phyloP scores from a whole-genome alignment of 2,113 vertebrate genomes.

The Colius striatus region DNA sequence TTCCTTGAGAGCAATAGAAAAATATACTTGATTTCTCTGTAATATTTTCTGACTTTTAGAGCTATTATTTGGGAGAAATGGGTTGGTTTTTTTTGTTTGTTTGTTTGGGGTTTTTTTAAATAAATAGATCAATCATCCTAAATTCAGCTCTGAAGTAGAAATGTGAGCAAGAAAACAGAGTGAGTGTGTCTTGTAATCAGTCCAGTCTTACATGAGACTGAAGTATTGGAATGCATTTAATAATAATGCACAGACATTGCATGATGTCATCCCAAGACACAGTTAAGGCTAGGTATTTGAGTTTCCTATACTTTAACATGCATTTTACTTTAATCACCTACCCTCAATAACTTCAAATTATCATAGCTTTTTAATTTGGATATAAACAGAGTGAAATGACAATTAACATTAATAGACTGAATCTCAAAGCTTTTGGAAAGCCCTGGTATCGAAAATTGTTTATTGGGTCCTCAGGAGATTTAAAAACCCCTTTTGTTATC shows the following conservation, averaged over 20 bases:
- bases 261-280: not conserved
- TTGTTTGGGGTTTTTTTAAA: not conserved
- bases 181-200: not conserved
- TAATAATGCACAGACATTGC: not conserved
- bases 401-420: not conserved
- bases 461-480: not conserved
- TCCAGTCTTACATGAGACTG: not conserved
- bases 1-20: not conserved
- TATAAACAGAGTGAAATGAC: not conserved
- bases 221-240: not conserved
- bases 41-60: not conserved
- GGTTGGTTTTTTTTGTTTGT: not conserved
- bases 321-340: not conserved
- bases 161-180: not conserved
- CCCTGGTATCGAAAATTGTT: not conserved
- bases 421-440: not conserved
- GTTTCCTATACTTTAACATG: not conserved
- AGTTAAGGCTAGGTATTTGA: not conserved
- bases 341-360: not conserved
- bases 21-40: not conserved
- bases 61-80: not conserved
- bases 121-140: not conserved
- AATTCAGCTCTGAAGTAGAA: not conserved
- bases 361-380: not conserved
- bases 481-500: fast-evolving